phyloP scores from a whole-genome alignment of 2,113 vertebrate genomes.

The Phalacrocorax aristotelis region DNA sequence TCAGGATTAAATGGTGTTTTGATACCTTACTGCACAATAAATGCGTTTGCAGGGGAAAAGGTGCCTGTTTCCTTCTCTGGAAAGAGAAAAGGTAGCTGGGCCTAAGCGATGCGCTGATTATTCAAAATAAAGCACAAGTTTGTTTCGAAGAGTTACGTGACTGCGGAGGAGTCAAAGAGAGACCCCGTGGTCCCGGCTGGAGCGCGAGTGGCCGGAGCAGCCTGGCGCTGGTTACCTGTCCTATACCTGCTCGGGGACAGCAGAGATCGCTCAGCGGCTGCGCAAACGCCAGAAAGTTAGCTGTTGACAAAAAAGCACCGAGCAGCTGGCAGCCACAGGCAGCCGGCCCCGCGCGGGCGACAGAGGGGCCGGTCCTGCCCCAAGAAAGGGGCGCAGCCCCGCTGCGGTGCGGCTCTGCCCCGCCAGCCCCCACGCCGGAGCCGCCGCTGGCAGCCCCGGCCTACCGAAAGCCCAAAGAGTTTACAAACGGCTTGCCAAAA shows the following conservation, averaged over 20 bases:
- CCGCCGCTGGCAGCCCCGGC: not conserved
- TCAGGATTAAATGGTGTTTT: slow-evolving; percentile 63
- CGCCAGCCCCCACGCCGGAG: not conserved
- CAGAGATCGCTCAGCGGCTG: fast-evolving
- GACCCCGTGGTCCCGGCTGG: fast-evolving
- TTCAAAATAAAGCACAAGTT: not conserved
- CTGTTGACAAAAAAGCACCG: too few species aligned
- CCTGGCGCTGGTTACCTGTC: not conserved
- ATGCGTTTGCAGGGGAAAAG: slow-evolving; percentile 26
- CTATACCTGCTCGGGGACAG: not conserved
- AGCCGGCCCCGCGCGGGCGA: fast-evolving
- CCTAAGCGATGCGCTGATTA: not conserved
- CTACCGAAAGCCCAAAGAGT: fast-evolving
- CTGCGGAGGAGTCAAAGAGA: not conserved
- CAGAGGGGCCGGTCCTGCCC: not conserved
- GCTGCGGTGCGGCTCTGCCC: not conserved
- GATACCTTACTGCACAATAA: slow-evolving; percentile 59
- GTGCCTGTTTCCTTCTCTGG: slow-evolving; percentile 18
- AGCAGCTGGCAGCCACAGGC: not conserved
- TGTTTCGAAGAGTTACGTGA: not conserved
- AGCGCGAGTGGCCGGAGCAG: fast-evolving
- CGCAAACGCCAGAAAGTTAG: not conserved
- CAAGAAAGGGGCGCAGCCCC: not conserved
- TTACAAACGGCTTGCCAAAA: fast-evolving
- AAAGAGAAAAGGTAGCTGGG: not conserved